Conservation (phyloP, 2,797 vertebrate species). For the Acipenser ruthenus region DNA sequence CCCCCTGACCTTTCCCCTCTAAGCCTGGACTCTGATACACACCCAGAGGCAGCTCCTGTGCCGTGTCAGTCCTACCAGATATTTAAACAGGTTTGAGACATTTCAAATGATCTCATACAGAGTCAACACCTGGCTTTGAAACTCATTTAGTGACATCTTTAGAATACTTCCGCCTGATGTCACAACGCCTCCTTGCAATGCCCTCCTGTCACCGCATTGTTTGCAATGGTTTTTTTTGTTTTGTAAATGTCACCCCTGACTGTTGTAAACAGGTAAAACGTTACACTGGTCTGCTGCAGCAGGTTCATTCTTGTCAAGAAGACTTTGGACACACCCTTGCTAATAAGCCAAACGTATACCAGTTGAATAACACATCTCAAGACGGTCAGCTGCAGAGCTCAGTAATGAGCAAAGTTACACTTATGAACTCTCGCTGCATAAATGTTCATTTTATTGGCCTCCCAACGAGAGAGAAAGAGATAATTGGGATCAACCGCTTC, state of each 20-base stretch:
- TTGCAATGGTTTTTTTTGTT: background rate
- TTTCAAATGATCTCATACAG: slow-evolving; percentile 1
- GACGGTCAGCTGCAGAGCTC: background rate
- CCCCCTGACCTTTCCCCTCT: background rate
- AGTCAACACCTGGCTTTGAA: background rate
- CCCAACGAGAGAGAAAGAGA: background rate
- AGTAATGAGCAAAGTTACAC: background rate
- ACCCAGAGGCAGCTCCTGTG: background rate
- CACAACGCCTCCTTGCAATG: background rate
- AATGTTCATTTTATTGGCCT: slow-evolving; percentile 1
- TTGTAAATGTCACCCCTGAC: slow-evolving; percentile 3
- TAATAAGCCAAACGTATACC: background rate
- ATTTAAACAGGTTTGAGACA: background rate
- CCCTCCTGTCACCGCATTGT: background rate
- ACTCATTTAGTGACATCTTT: slow-evolving; percentile 4
- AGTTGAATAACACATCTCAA: background rate
- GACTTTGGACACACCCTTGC: too few relatives aligned
- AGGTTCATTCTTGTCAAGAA: too few relatives aligned
- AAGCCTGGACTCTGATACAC: background rate
- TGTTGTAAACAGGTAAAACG: too few relatives aligned
- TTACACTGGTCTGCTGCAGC: too few relatives aligned
- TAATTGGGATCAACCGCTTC: background rate
- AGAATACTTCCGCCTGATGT: slow-evolving; percentile 3
- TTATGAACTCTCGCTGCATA: background rate
- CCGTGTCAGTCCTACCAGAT: background rate